phyloP scores from a whole-genome alignment of 37 sponge, comb jelly and placozoan genomes.

The Petrosia ficiformis region DNA sequence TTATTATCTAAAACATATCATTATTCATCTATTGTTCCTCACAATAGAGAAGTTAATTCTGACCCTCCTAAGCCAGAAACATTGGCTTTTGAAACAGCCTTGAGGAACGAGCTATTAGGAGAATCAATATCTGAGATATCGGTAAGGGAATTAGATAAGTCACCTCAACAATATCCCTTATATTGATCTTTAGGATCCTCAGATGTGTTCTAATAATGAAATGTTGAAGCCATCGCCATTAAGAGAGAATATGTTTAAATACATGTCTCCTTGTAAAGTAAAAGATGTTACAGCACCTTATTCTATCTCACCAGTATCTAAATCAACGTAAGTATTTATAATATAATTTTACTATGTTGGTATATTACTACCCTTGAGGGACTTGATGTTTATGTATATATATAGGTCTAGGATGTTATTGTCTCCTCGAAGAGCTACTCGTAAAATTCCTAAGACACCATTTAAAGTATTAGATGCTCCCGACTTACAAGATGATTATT shows the following conservation, averaged over 20 bases:
- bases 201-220: background rate
- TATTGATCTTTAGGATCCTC: slow-evolving; percentile 9
- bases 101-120: slow-evolving; percentile 69
- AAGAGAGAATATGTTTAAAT: slow-evolving; percentile 36
- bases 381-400: background rate
- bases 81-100: slow-evolving; percentile 53
- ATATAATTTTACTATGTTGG: background rate
- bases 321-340: slow-evolving; percentile 37
- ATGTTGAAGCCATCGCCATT: slow-evolving; percentile 20
- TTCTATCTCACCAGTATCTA: slow-evolving; percentile 50
- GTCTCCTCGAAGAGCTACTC: slow-evolving; percentile 33
- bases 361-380: too few species aligned
- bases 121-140: slow-evolving; percentile 58
- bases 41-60: background rate
- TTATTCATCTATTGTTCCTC: background rate
- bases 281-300: slow-evolving; percentile 40
- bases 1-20: too few species aligned
- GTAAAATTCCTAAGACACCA: slow-evolving; percentile 90
- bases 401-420: slow-evolving; percentile 14
- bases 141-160: slow-evolving; percentile 26
- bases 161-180: too few species aligned
- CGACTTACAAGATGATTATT: slow-evolving; percentile 96
- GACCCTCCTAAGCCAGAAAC: slow-evolving; percentile 37
- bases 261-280: slow-evolving; percentile 38
- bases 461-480: slow-evolving; percentile 98